Evolutionary conservation across 2,797 vertebrate genomes (phyloP).

Genomic region (Xenops minutus): DNA sequence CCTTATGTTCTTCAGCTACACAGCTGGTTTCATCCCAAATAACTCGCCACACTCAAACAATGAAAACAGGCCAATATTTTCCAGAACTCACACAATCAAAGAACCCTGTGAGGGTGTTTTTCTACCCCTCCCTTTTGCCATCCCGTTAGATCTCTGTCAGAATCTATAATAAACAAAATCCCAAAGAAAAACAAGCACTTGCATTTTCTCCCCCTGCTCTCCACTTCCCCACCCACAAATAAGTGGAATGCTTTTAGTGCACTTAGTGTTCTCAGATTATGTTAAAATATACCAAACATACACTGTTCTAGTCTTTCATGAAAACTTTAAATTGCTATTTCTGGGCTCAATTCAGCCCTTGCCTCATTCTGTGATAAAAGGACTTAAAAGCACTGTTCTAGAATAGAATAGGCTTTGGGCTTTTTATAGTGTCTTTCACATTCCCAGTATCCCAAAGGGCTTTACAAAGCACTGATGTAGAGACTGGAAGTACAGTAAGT

Average conservation of each 20-base stretch:
- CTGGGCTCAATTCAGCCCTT: constrained; percentile 63
- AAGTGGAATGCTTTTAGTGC: constrained; percentile 56
- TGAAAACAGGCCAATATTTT: neutral
- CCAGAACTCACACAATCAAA: neutral
- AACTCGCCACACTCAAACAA: neutral
- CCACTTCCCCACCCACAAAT: constrained; percentile 44
- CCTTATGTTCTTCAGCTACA: neutral
- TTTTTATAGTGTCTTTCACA: constrained; percentile 55
- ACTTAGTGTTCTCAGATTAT: constrained; percentile 64
- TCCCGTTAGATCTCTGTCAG: neutral
- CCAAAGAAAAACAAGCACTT: constrained; percentile 38
- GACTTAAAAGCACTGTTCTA: constrained; percentile 64
- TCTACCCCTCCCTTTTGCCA: neutral
- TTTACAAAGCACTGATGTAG: constrained; percentile 46
- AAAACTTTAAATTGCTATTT: constrained; percentile 73
- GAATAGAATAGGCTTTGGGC: constrained; percentile 59
- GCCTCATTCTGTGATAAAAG: constrained; percentile 70
- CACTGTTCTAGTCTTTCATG: constrained; percentile 54
- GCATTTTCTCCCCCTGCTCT: neutral
- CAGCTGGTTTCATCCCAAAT: neutral
- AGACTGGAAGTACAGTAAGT: neutral
- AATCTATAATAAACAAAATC: neutral
- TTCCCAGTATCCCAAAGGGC: constrained; percentile 54
- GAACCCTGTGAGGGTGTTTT: neutral
- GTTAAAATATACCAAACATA: constrained; percentile 73